phyloP scores from a whole-genome alignment of 2,888 invertebrate species.

The Fragum whitleyi region DNA sequence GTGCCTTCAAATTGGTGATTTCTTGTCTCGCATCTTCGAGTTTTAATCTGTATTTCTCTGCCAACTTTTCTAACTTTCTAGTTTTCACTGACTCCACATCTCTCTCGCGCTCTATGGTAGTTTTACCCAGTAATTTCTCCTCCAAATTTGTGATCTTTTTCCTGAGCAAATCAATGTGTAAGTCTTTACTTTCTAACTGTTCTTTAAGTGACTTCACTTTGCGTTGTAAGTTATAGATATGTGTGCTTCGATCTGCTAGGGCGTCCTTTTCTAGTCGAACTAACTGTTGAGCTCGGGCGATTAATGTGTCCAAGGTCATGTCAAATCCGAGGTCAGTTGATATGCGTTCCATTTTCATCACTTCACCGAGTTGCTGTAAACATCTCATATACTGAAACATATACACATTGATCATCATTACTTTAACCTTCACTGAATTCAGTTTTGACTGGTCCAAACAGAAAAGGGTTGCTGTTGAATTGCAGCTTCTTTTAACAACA shows the following conservation, averaged over 20 bases:
- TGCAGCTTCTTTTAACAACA: too few relatives aligned
- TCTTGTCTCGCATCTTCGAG: constrained; percentile 93
- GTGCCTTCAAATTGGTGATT: constrained; percentile 92
- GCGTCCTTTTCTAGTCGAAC: constrained; percentile 93
- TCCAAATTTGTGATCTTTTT: constrained; percentile 89
- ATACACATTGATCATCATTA: background rate
- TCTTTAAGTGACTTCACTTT: constrained; percentile 93
- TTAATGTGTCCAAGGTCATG: constrained; percentile 92
- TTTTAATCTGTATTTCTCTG: constrained; percentile 93
- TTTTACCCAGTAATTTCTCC: constrained; percentile 79
- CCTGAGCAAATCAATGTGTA: constrained; percentile 94
- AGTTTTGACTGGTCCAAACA: background rate
- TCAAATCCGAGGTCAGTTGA: constrained; percentile 93
- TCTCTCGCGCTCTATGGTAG: constrained; percentile 80
- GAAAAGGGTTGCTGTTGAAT: too few relatives aligned
- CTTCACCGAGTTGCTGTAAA: constrained; percentile 92
- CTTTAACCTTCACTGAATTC: background rate
- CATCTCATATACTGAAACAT: constrained; percentile 87
- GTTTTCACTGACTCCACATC: constrained; percentile 79
- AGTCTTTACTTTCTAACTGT: constrained; percentile 95
- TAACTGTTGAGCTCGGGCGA: constrained; percentile 94
- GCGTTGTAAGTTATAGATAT: constrained; percentile 95
- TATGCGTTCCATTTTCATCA: constrained; percentile 94
- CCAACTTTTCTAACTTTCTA: constrained; percentile 91
- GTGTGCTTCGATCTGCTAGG: constrained; percentile 93